Evolutionary conservation across 2,113 vertebrate species (phyloP).

Genomic region (Mellivora capensis): DNA sequence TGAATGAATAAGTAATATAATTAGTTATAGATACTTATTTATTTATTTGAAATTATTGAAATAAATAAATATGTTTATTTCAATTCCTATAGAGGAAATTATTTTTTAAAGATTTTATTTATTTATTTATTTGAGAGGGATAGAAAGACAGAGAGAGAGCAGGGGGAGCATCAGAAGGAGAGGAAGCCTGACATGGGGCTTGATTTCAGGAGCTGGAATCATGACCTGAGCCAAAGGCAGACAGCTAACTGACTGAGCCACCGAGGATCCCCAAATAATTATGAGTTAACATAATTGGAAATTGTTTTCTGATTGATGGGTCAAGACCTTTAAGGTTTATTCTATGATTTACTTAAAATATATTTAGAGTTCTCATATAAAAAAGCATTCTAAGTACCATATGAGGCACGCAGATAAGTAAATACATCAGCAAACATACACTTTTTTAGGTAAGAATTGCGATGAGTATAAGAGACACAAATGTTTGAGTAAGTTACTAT

Average conservation of each 20-base stretch:
- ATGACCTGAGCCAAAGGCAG: neutral
- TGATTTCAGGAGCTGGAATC: neutral
- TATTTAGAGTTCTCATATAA: neutral
- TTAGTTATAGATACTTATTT: neutral
- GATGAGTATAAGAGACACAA: neutral
- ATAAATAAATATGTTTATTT: constrained; percentile 37
- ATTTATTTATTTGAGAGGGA: neutral
- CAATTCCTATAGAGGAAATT: neutral
- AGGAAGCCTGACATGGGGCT: neutral
- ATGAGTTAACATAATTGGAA: neutral
- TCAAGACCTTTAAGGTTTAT: constrained; percentile 20
- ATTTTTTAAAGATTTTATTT: neutral
- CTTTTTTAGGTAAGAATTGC: neutral
- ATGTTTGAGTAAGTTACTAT: neutral
- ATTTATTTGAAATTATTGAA: no score
- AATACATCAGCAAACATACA: neutral
- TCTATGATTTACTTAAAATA: neutral
- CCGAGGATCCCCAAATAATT: neutral
- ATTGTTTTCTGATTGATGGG: neutral
- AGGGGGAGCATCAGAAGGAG: neutral
- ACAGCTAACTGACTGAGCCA: neutral
- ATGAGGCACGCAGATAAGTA: neutral
- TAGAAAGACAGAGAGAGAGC: neutral
- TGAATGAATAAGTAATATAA: neutral
- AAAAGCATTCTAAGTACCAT: neutral